Base-by-base conservation (phyloP, 2,797 vertebrate species). In the Buceros bicornis region DNA sequence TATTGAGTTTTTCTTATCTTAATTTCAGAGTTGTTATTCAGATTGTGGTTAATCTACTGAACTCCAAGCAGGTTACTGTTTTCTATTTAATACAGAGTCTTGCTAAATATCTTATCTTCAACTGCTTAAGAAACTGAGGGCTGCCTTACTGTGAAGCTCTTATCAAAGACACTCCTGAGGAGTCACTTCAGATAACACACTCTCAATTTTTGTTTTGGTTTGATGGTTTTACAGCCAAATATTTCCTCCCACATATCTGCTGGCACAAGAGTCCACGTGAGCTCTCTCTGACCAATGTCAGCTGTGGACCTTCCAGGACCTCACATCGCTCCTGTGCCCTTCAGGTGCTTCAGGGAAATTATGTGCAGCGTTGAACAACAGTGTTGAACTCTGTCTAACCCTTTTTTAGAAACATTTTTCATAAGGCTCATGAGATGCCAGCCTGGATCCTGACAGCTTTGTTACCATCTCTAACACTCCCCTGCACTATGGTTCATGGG, bases 401-500 rank as follows among this genome's bases (percentile, higher is more conserved):
- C 11, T 29, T 51, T 40, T 61, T 62, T n/a, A 67, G 43, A 28
- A n/a, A 8, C 37, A 25, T 53, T 62, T 67, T 7, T 47, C 19
- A 4, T 4, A 18, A 45, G 13, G n/a, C 25, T 82, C 19, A 9
- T 20, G 37, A 67, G 60, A 53, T 57, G 43, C 25, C 54, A 26
- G 3, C 13, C 40, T 33, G 51, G 26, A 37, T 80, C 21, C 40
- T 16, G 2, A 12, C 16, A 31, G 31, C 29, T 83, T 58, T 53
- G 19, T 25, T 57, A 5, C 47, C 3, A 2, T 40, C 83, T 65
- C 35, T 25, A 50, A 25, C 43, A 20, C 6, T 18, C 4, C 43
- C 8, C n/a, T 11, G n/a, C 21, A 22, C 29, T 10, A 1, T 0
- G 0, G 10, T 9, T 76, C 35, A 5, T 24, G 11, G 61, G 45